Percentiles rank a stretch among this genome's conserved stretches.
phyloP scores from a whole-genome alignment of 2,113 vertebrate species.

The Oncorhynchus keta region DNA sequence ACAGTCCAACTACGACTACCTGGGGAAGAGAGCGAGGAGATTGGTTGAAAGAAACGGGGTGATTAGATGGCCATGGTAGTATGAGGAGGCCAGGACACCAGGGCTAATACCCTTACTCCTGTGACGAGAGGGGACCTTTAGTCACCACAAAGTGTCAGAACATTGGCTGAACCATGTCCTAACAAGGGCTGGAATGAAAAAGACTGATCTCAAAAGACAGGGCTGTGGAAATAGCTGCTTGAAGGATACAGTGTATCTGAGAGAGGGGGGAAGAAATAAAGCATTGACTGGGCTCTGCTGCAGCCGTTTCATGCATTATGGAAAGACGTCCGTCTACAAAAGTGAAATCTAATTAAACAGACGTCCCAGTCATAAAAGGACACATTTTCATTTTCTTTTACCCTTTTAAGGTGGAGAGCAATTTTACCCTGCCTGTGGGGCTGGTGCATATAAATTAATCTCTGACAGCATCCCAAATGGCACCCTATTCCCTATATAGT shows the following conservation, averaged over 20 bases:
- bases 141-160: neutral
- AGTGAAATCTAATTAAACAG: constrained; percentile 37
- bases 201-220: neutral
- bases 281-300: neutral
- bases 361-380: constrained; percentile 39
- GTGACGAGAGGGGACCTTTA: too few species aligned
- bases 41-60: neutral
- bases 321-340: neutral
- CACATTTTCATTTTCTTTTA: constrained; percentile 31
- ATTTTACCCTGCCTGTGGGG: neutral
- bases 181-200: neutral
- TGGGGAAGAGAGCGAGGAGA: neutral
- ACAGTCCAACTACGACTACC: too few species aligned
- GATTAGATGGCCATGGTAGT: too few species aligned
- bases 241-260: constrained; percentile 32
- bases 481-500: too few species aligned
- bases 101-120: too few species aligned
- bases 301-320: constrained; percentile 7
- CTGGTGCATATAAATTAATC: constrained; percentile 44
- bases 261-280: neutral
- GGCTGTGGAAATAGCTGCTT: constrained; percentile 23
- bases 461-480: neutral
- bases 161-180: constrained; percentile 9
- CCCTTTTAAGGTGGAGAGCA: constrained; percentile 24
- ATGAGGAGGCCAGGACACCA: too few species aligned